A percentile compares a stretch with the other conserved stretches of the same genome.
These are phyloP conservation scores for Palythoa heliodiscus DNA, from an alignment of 92 coral and sea anemone genomes.

Conservation along the genomic window DNA sequence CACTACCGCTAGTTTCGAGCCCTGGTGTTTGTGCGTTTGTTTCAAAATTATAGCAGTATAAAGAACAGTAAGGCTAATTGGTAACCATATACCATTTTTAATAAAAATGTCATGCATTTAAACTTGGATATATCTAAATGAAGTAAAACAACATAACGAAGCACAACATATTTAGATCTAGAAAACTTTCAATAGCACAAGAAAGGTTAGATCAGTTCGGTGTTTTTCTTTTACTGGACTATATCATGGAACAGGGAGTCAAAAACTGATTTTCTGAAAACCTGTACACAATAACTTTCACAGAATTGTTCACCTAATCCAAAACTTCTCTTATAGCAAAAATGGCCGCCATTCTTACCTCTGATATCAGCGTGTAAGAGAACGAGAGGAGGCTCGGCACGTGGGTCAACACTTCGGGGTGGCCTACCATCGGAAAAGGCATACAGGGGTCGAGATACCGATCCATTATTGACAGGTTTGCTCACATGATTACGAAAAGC, in stretches of 20 bases:
- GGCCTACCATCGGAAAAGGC: conserved; percentile 60
- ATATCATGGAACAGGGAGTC: no score
- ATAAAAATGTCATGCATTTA: no score
- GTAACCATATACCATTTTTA: no score
- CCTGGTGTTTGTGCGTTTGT: no score
- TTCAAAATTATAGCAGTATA: no score
- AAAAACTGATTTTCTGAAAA: not conserved
- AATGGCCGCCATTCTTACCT: conserved; percentile 92
- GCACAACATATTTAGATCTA: not conserved
- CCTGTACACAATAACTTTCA: not conserved
- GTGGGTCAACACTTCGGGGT: conserved; percentile 89
- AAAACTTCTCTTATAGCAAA: conserved; percentile 12
- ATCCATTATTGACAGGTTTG: conserved; percentile 20
- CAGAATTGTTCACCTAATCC: not conserved
- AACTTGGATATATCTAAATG: no score
- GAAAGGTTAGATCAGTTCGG: not conserved
- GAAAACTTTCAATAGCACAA: not conserved
- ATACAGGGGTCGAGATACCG: not conserved
- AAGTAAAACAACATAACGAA: no score
- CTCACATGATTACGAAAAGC: conserved; percentile 36
- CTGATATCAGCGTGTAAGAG: conserved; percentile 72
- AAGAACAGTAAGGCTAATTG: no score
- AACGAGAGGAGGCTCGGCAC: conserved; percentile 84
- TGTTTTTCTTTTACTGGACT: not conserved
- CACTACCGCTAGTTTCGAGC: no score